These are phyloP conservation scores for Apamea monoglypha DNA, from an alignment of 2,888 invertebrate species.

Conservation along the genomic window DNA sequence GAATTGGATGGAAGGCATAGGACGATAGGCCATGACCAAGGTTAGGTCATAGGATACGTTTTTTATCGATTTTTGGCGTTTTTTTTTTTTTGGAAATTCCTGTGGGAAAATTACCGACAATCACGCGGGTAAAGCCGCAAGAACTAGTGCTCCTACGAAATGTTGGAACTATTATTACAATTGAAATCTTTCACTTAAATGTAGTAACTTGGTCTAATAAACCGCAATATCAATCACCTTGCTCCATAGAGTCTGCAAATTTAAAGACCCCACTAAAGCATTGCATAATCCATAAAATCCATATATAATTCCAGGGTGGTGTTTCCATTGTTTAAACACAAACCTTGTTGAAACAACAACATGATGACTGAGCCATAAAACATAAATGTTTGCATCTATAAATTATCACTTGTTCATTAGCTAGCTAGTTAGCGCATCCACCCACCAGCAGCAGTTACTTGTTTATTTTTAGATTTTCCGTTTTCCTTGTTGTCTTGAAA, in stretches of 20 bases:
- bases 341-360: conserved; percentile 9
- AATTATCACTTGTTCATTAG: conserved; percentile 58
- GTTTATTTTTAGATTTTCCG: conserved; percentile 45
- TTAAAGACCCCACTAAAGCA: neutral
- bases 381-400: conserved; percentile 24
- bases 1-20: neutral
- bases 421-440: conserved; percentile 41
- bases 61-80: no score
- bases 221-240: neutral
- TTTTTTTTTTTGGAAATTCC: neutral
- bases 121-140: neutral
- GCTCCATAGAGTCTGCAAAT: neutral
- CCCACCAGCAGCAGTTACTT: conserved; percentile 10
- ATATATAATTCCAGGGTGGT: neutral
- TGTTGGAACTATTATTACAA: neutral
- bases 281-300: neutral
- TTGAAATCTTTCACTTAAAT: neutral
- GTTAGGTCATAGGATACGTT: neutral
- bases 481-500: conserved; percentile 55
- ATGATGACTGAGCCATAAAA: conserved; percentile 11
- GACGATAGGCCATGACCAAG: neutral
- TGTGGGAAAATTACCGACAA: neutral
- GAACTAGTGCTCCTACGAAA: neutral
- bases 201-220: conserved; percentile 7
- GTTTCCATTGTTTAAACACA: neutral